phyloP scores from a whole-genome alignment of 2,888 invertebrate genomes.

The Callinectes sapidus region DNA sequence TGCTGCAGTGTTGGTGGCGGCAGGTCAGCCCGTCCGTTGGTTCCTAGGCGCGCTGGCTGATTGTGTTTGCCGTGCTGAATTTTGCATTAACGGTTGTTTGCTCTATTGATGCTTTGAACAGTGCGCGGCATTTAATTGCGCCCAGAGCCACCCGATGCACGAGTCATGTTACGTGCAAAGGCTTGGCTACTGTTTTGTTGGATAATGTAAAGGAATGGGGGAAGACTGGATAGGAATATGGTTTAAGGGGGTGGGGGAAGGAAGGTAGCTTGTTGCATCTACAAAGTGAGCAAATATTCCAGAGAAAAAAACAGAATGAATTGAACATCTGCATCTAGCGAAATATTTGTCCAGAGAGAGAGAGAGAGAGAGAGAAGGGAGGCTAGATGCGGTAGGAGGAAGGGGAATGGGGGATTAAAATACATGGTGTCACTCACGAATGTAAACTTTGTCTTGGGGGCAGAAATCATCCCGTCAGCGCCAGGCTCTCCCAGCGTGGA shows the following conservation, averaged over 20 bases:
- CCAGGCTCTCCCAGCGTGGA: constrained; percentile 84
- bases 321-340: not conserved
- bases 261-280: not conserved
- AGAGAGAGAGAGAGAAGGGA: constrained; percentile 43
- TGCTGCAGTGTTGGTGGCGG: not conserved
- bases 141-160: not conserved
- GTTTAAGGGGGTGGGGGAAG: not conserved
- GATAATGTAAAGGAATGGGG: not conserved
- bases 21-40: not conserved
- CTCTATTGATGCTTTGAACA: not conserved
- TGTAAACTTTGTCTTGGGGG: not conserved
- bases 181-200: not conserved
- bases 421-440: not conserved
- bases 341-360: not conserved
- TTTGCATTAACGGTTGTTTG: not conserved
- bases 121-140: not conserved
- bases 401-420: not conserved
- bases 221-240: not conserved
- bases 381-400: constrained; percentile 3
- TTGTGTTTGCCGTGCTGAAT: not conserved
- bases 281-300: not conserved
- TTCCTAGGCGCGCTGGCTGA: not conserved
- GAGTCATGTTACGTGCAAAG: not conserved
- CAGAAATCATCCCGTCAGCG: constrained; percentile 85
- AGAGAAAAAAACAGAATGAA: not conserved